These are phyloP conservation scores for Saguinus midas DNA, from an alignment of 2,113 vertebrate genomes.

Conservation along the genomic window DNA sequence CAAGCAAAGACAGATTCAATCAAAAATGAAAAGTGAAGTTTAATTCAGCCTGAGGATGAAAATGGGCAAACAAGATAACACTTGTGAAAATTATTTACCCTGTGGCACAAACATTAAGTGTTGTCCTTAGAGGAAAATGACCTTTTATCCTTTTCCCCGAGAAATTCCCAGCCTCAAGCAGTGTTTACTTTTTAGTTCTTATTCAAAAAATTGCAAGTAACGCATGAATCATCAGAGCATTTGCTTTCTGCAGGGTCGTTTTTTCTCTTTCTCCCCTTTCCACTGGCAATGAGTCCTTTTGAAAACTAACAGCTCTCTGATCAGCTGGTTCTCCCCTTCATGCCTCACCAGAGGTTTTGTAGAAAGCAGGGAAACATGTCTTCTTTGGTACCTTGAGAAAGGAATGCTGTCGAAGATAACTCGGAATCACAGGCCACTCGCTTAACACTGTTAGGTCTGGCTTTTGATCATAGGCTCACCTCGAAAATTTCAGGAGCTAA, in stretches of 20 bases:
- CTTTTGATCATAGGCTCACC: background rate
- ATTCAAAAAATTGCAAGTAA: background rate
- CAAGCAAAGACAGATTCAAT: conserved; percentile 75
- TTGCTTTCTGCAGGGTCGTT: background rate
- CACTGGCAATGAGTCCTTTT: background rate
- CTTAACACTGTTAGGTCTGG: background rate
- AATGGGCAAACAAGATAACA: background rate
- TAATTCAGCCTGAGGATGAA: conserved; percentile 76
- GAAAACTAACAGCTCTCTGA: background rate
- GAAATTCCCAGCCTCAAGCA: background rate
- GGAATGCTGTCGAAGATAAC: background rate
- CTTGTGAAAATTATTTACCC: background rate
- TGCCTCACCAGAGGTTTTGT: background rate
- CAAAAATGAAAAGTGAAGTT: conserved; percentile 73
- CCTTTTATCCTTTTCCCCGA: background rate
- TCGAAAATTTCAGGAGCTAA: background rate
- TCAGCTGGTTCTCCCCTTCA: background rate
- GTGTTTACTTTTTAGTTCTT: background rate
- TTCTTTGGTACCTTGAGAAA: background rate
- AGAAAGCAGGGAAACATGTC: background rate
- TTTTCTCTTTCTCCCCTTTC: background rate
- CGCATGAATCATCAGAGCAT: background rate
- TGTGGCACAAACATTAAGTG: background rate
- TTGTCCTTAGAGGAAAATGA: background rate
- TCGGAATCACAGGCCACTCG: background rate